Percentiles rank a stretch among this genome's conserved stretches.
phyloP scores from a whole-genome alignment of 2,888 invertebrate genomes.

The Geotrupes spiniger region DNA sequence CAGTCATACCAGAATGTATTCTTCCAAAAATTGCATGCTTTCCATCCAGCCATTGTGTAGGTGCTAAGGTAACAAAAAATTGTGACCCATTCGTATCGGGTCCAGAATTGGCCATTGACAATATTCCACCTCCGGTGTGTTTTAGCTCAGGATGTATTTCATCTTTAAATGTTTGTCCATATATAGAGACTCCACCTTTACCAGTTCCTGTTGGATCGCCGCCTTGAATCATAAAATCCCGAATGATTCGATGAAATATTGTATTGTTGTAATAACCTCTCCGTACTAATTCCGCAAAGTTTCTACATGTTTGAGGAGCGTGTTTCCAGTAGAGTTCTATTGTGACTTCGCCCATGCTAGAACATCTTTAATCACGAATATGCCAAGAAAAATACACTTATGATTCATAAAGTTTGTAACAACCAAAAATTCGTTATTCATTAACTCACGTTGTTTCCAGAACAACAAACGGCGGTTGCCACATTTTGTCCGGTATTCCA shows the following conservation, averaged over 20 bases:
- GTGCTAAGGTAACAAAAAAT: slow-evolving; percentile 95
- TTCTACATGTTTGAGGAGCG: slow-evolving; percentile 94
- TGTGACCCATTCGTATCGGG: slow-evolving; percentile 97
- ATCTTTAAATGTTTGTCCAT: slow-evolving; percentile 92
- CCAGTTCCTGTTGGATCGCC: slow-evolving; percentile 96
- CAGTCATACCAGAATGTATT: slow-evolving; percentile 82
- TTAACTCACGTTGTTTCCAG: slow-evolving; percentile 77
- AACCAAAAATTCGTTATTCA: neutral
- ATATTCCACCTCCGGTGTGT: slow-evolving; percentile 87
- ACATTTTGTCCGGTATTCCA: slow-evolving; percentile 82
- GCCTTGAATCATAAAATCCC: slow-evolving; percentile 91
- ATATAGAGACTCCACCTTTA: slow-evolving; percentile 94
- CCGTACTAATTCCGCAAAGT: slow-evolving; percentile 91
- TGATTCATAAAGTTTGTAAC: neutral
- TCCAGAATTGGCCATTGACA: slow-evolving; percentile 99
- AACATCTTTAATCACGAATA: slow-evolving; percentile 3
- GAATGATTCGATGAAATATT: slow-evolving; percentile 93
- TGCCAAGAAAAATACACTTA: neutral
- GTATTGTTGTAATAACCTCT: slow-evolving; percentile 96
- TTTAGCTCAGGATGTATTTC: slow-evolving; percentile 92
- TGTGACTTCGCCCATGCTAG: slow-evolving; percentile 88
- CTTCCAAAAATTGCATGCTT: slow-evolving; percentile 97
- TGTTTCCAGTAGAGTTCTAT: slow-evolving; percentile 99
- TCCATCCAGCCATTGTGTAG: slow-evolving; percentile 96
- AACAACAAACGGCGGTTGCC: slow-evolving; percentile 82